These are phyloP conservation scores for Planococcus citri DNA, from an alignment of 1,140 invertebrate genomes.

Conservation along the genomic window DNA sequence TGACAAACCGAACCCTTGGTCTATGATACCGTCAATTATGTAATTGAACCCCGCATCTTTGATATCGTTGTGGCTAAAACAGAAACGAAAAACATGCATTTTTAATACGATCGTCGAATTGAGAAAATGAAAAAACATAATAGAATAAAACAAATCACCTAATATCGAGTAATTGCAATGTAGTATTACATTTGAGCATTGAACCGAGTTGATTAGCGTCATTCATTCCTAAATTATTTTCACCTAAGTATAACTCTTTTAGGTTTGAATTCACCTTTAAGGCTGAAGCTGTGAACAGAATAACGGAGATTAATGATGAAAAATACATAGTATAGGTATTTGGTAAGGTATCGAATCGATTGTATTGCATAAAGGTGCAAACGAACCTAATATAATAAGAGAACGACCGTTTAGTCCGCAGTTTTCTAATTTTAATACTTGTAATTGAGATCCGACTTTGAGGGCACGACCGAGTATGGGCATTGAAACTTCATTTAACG, in stretches of 20 bases:
- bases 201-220: slow-evolving; percentile 67
- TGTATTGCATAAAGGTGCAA: neutral
- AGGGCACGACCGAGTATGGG: slow-evolving; percentile 55
- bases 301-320: slow-evolving; percentile 10
- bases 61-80: slow-evolving; percentile 54
- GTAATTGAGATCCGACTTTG: slow-evolving; percentile 49
- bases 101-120: too few species aligned
- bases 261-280: slow-evolving; percentile 66
- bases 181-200: slow-evolving; percentile 51
- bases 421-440: slow-evolving; percentile 59
- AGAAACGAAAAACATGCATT: neutral
- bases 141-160: slow-evolving; percentile 35
- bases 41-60: slow-evolving; percentile 58
- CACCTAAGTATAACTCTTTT: slow-evolving; percentile 67
- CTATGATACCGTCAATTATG: slow-evolving; percentile 55
- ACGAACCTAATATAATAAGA: slow-evolving; percentile 51
- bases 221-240: slow-evolving; percentile 57
- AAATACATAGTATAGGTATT: neutral
- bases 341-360: neutral
- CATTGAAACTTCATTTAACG: slow-evolving; percentile 53
- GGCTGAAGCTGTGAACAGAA: slow-evolving; percentile 49
- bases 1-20: slow-evolving; percentile 56
- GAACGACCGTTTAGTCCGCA: slow-evolving; percentile 51
- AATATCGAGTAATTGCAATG: slow-evolving; percentile 63
- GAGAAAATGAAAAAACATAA: neutral